A percentile compares a stretch with the other conserved stretches of the same genome.
Evolutionary conservation across 2,797 vertebrate species (phyloP).

Genomic region (Agapornis canus): DNA sequence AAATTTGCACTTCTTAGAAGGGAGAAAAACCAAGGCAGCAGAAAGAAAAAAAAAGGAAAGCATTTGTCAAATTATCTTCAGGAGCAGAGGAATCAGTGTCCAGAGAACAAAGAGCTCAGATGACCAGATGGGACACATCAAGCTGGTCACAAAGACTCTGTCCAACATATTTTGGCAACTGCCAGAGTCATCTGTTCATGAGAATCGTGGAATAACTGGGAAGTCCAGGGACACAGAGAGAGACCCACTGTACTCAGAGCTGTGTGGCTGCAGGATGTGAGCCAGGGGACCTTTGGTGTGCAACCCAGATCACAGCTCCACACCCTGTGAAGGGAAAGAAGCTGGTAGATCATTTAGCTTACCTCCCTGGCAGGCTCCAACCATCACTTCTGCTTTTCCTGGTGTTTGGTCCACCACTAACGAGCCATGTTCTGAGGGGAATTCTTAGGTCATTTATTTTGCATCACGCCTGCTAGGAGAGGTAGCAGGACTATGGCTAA

Average conservation of each 20-base stretch:
- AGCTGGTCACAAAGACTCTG: slow-evolving; percentile 47
- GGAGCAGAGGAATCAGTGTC: background rate
- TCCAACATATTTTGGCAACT: slow-evolving; percentile 50
- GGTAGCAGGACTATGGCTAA: slow-evolving; percentile 1
- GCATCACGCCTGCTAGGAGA: slow-evolving; percentile 23
- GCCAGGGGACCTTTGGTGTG: background rate
- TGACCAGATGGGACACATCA: slow-evolving; percentile 63
- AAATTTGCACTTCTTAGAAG: slow-evolving; percentile 13
- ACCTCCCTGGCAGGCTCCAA: background rate
- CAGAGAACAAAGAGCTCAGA: slow-evolving; percentile 29
- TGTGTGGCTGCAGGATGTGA: background rate
- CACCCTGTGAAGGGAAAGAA: background rate
- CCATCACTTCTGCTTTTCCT: background rate
- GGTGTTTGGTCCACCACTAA: slow-evolving; percentile 44
- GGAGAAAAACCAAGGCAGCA: slow-evolving; percentile 3
- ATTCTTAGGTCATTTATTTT: slow-evolving; percentile 65
- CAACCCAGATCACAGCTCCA: background rate
- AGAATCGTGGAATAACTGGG: slow-evolving; percentile 7
- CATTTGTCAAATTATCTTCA: slow-evolving; percentile 44
- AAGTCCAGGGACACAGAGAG: background rate
- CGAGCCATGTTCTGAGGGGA: slow-evolving; percentile 47
- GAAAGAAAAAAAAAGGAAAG: background rate
- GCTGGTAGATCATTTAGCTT: slow-evolving; percentile 41
- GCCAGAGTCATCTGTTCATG: slow-evolving; percentile 20
- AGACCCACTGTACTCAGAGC: rapidly evolving